Conservation (phyloP, 2,797 vertebrate species). For the Danio albolineatus region DNA sequence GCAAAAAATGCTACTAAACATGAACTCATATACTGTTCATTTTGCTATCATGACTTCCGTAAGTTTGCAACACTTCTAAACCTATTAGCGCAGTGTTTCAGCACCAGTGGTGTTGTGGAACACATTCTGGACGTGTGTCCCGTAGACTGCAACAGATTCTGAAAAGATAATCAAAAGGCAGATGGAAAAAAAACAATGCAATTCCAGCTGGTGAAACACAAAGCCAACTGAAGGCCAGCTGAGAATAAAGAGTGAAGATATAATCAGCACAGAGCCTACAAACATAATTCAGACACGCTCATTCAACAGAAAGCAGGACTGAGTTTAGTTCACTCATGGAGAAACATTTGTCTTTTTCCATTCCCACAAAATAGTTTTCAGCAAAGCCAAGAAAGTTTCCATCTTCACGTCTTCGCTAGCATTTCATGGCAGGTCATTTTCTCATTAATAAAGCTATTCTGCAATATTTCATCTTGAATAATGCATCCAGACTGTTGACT, state of each 20-base stretch:
- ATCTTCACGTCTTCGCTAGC: not conserved
- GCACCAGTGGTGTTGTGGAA: constrained; percentile 29
- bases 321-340: not conserved
- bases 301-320: constrained; percentile 10
- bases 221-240: constrained; percentile 10
- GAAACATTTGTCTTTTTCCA: not conserved
- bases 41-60: constrained; percentile 1
- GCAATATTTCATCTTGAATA: not conserved
- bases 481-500: not conserved
- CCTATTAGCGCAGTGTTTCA: constrained; percentile 17
- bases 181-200: constrained; percentile 30
- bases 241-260: not conserved
- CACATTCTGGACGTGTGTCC: constrained; percentile 33
- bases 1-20: too few species aligned
- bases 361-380: not conserved
- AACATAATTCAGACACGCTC: constrained; percentile 3
- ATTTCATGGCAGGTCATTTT: not conserved
- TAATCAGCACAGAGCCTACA: not conserved
- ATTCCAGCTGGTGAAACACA: constrained; percentile 36
- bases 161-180: constrained; percentile 39
- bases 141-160: constrained; percentile 38
- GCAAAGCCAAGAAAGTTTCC: not conserved
- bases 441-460: not conserved
- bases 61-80: not conserved
- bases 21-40: too few species aligned